Base-by-base conservation (phyloP, 2,888 invertebrate species). In the Laothoe populi region DNA sequence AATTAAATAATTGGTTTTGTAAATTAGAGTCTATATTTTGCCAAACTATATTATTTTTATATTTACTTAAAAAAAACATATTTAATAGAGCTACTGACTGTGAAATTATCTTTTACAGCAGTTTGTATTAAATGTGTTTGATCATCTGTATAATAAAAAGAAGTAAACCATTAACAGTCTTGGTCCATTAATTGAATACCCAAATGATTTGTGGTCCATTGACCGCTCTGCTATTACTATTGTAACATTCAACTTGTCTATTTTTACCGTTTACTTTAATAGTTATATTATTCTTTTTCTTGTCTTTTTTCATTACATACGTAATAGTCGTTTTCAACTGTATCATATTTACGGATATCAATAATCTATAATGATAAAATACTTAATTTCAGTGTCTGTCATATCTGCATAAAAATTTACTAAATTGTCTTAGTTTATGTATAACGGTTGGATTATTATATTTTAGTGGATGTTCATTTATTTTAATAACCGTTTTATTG, bases 161-260 rank as follows among this genome's bases (percentile, higher is more conserved):
- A 58, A 49, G 60, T 60, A 61, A 61, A 70, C 74, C 69, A 65
- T 72, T 69, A 65, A 65, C 64, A 67, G 71, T 71, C 70, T 73
- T 80, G 76, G 75, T 83, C 80, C 76, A 78, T 79, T 84, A 81
- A 68, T 64, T 72, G 70, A 73, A 74, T 74, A 79, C 76, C 79
- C 73, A 77, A 75, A 68, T 69, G 53, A 42, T 8, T 13, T 53
- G 48, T 42, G 49, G 19, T 60, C 63, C 68, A 70, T 65, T 74
- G 72, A 74, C 66, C 70, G 71, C 74, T 73, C 73, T 38, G 8
- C 40, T 59, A 35, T 48, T 10, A 4, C 26, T 53, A 16, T 61
- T 61, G 60, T 42, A 53, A 49, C 49, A 53, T 42, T 53, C 70
- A 73, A 72, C 69, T 75, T 71, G 70, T 76, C 73, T 62, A 60